Base-by-base conservation (phyloP, 37 sponge, comb jelly and placozoan genomes). In the Hexactinellida sp. region DNA sequence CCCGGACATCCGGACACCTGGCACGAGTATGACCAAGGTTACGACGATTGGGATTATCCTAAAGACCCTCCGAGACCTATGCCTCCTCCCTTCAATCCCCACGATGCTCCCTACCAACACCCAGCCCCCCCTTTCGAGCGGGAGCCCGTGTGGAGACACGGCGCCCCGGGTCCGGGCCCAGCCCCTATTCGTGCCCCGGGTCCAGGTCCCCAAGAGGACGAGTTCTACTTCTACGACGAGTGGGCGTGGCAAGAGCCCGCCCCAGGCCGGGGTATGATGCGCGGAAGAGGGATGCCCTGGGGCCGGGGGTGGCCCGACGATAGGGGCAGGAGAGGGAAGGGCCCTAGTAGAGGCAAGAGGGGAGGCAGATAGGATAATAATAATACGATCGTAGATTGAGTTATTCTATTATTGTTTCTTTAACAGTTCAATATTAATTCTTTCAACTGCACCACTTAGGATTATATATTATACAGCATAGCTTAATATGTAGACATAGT, bases 21-120 rank as follows among this genome's bases (percentile, higher is more conserved):
- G 76, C 76, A n/a, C 5, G 76, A 63, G 32, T 63, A 25, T n/a
- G 76, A 63, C 34, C 21, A n/a, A 63, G 76, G 76, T 3, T 63
- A 63, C 34, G 76, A 63, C 30, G 76, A 63, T 28, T 63, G 76
- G 76, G 76, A 63, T 23, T 63, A 63, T 63, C 76, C 76, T n/a
- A n/a, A 63, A n/a, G 76, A 63, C 1, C 76, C 28, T 63, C 76
- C 76, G 25, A 63, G 76, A 63, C 76, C 76, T 7, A 63, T 63
- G 76, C 47, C 47, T 41, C 47, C 47, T 41, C 76, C 76, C 5
- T 63, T 32, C 13, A n/a, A n/a, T 28, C 76, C 76, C 76, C 76
- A n/a, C 76, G 76, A 63, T 5, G 28, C 76, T n/a, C 30, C 30
- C 13, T n/a, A 10, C 76, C 76, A 23, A 25, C 28, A 3, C 30